Evolutionary conservation across 2,797 vertebrate genomes (phyloP).

Genomic region (Prionace glauca): DNA sequence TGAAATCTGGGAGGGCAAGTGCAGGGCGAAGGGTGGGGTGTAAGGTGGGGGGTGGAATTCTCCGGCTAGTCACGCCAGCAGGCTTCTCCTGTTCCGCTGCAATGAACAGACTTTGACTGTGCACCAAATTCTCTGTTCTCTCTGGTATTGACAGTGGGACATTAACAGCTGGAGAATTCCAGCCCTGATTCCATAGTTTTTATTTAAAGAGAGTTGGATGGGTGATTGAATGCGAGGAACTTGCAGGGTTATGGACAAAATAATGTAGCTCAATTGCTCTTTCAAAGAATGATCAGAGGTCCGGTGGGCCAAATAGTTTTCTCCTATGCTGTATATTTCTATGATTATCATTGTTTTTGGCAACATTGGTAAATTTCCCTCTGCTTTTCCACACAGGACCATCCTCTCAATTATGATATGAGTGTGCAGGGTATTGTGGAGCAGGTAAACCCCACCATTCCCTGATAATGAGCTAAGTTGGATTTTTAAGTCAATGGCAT

Average conservation of each 20-base stretch:
- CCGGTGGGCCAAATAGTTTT: background rate
- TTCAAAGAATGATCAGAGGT: background rate
- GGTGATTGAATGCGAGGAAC: background rate
- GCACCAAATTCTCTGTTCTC: too few species aligned
- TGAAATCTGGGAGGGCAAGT: background rate
- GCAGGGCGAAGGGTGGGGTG: too few species aligned
- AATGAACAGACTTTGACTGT: too few species aligned
- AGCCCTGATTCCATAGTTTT: background rate
- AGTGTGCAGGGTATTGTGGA: background rate
- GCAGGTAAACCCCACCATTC: background rate
- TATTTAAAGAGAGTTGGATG: background rate
- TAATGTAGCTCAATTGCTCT: background rate
- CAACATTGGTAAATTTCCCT: background rate
- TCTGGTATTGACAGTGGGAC: too few species aligned
- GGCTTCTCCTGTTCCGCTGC: too few species aligned
- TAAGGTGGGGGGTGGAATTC: too few species aligned
- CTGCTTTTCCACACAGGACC: background rate
- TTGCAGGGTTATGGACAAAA: background rate
- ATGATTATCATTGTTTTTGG: background rate
- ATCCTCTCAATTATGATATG: background rate
- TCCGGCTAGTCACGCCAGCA: too few species aligned
- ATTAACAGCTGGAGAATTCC: too few species aligned
- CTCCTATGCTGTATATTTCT: background rate
- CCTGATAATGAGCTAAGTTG: background rate
- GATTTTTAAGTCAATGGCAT: background rate